Base-by-base conservation (phyloP, 2,888 invertebrate genomes). In the Glaucopsyche alexis region DNA sequence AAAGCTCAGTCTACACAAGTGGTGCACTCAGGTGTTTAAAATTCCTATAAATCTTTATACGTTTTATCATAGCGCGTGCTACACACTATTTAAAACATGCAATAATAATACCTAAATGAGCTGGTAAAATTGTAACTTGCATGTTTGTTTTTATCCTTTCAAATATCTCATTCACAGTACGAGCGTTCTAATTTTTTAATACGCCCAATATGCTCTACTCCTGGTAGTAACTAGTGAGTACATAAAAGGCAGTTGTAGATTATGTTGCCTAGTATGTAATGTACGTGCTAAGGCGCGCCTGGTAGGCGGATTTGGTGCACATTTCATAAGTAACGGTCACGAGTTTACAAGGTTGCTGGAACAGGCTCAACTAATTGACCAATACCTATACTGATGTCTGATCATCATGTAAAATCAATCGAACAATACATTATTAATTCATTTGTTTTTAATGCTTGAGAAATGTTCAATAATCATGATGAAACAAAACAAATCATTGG, bases 291-390 rank as follows among this genome's bases (percentile, higher is more conserved):
- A 75, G 80, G 79, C 79, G 79, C 78, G 77, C 77, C 77, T 75
- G 73, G 76, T 79, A 79, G 79, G 80, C 79, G 80, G 80, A 80
- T 80, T 79, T 80, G 77, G 78, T 74, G 75, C 78, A 78, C 76
- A 76, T 80, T 79, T 79, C 80, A 78, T 78, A 81, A 81, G 76
- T 75, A 70, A 73, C 65, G 78, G 79, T 80, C 80, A 82, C 82
- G 81, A 80, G 75, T 70, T 64, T 74, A 73, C 76, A 78, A 77
- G 78, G 77, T 75, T 74, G 74, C 74, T 71, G 73, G 72, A 74
- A 78, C 77, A 75, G 74, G 76, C 73, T 69, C 71, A 75, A 72
- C 76, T 80, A 79, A 81, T 80, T 78, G 78, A 75, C 76, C 76
- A 72, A 78, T 74, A 47, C 47, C 8, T 47, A 29, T 29, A 60